Percentiles rank a stretch among this genome's conserved stretches.
These are phyloP conservation scores for Babyrousa celebensis DNA, from an alignment of 2,797 vertebrate species.

Conservation along the genomic window DNA sequence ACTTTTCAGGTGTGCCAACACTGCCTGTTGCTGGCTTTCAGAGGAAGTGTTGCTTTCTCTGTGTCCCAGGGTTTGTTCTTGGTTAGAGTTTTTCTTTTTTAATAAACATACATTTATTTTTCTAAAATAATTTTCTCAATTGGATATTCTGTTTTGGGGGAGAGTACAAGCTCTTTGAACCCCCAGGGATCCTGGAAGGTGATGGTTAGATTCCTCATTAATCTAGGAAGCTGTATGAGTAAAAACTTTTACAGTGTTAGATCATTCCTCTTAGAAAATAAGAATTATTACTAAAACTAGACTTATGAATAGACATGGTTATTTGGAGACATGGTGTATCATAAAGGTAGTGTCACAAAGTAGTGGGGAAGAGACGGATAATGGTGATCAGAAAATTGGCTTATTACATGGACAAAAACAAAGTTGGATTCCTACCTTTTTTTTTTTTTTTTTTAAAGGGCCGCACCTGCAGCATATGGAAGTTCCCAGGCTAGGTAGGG, in stretches of 20 bases:
- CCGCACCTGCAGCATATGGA: too few species aligned
- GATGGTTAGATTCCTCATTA: conserved; percentile 21
- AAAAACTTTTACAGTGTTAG: neutral
- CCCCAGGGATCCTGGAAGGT: neutral
- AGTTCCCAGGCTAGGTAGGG: too few species aligned
- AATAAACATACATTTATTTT: conserved; percentile 73
- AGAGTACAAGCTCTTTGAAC: conserved; percentile 46
- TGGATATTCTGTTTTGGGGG: conserved; percentile 78
- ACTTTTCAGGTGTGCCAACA: neutral
- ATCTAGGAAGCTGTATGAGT: conserved; percentile 21
- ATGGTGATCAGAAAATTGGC: conserved; percentile 52
- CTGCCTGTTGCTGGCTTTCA: neutral
- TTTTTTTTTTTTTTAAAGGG: neutral
- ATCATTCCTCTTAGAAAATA: conserved; percentile 53
- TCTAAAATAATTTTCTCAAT: conserved; percentile 64
- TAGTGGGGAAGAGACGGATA: conserved; percentile 26
- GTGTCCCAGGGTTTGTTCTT: conserved; percentile 64
- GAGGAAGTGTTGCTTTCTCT: conserved; percentile 46
- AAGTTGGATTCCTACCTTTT: neutral
- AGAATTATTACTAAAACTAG: conserved; percentile 19
- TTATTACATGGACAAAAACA: conserved; percentile 33
- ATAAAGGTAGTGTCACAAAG: conserved; percentile 15
- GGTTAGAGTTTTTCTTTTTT: conserved; percentile 57
- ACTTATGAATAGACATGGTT: neutral
- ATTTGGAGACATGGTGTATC: neutral